Conservation (phyloP, 2,113 vertebrate genomes). For the Abramis brama region DNA sequence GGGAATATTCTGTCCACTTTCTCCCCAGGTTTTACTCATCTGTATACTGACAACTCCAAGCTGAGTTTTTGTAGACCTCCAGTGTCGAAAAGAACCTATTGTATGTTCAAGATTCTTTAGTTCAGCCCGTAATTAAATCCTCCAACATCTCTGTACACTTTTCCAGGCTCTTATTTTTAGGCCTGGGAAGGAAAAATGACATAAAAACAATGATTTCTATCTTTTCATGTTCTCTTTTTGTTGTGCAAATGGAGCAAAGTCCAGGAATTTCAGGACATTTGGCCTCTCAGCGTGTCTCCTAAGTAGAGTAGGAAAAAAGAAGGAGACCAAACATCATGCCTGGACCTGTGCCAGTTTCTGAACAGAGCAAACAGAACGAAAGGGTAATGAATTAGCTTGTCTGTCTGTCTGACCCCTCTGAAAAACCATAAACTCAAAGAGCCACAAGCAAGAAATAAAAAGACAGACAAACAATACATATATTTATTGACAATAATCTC, state of each 20-base stretch:
- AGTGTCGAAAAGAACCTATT: slow-evolving; percentile 11
- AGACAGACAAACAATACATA: background rate
- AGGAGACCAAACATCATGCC: slow-evolving; percentile 41
- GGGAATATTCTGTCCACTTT: background rate
- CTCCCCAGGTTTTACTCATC: background rate
- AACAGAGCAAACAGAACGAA: slow-evolving; percentile 25
- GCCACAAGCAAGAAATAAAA: background rate
- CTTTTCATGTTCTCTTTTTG: slow-evolving; percentile 28
- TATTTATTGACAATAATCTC: background rate
- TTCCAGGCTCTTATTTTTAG: slow-evolving; percentile 29
- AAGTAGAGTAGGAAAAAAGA: slow-evolving; percentile 2
- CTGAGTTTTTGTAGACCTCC: background rate
- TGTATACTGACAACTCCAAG: background rate
- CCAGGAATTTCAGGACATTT: slow-evolving; percentile 50
- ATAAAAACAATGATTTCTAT: slow-evolving; percentile 32
- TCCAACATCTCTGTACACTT: slow-evolving; percentile 2
- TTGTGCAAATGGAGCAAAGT: slow-evolving; percentile 45
- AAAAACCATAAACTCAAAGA: slow-evolving; percentile 44
- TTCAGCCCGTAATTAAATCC: slow-evolving; percentile 23
- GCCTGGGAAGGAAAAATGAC: slow-evolving; percentile 17
- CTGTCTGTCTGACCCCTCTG: slow-evolving; percentile 28
- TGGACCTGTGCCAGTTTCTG: slow-evolving; percentile 42
- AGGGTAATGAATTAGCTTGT: slow-evolving; percentile 26
- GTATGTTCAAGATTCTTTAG: slow-evolving; percentile 22
- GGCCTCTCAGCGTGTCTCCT: slow-evolving; percentile 24